Conservation (phyloP, 1,140 invertebrate species). For the Polyergus mexicanus region DNA sequence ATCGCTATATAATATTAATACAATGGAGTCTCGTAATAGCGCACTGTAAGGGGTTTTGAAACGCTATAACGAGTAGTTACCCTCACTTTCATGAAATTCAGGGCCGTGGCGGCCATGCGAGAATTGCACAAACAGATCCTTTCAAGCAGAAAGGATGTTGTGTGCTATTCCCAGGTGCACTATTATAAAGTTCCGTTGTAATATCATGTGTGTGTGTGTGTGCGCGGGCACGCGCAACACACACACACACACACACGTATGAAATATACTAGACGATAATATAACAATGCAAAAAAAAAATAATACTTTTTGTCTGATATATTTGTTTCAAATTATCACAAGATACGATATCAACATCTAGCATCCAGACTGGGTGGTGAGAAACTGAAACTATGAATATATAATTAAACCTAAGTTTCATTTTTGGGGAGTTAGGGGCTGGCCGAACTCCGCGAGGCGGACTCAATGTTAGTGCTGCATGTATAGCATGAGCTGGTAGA, state of each 20-base stretch:
- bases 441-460: conserved; percentile 85
- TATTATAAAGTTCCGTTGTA: background rate
- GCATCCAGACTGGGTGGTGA: conserved; percentile 82
- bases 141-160: too few relatives aligned
- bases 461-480: conserved; percentile 86
- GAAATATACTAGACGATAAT: conserved; percentile 67
- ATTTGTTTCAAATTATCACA: conserved; percentile 69
- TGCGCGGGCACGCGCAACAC: too few relatives aligned
- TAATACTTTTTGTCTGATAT: conserved; percentile 60
- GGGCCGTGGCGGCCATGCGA: too few relatives aligned
- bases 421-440: conserved; percentile 94
- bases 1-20: conserved; percentile 69
- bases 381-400: conserved; percentile 80
- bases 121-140: too few relatives aligned
- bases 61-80: too few relatives aligned
- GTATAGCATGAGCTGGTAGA: conserved; percentile 87
- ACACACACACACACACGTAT: too few relatives aligned
- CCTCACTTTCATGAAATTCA: too few relatives aligned
- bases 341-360: conserved; percentile 81
- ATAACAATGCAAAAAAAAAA: conserved; percentile 55
- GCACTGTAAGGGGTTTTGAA: too few relatives aligned
- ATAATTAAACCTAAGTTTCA: conserved; percentile 93
- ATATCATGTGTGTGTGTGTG: conserved; percentile 56
- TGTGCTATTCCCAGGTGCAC: too few relatives aligned
- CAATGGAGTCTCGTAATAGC: too few relatives aligned